Conservation (phyloP, 2,113 vertebrate species). For the Nothobranchius kuhntae region DNA sequence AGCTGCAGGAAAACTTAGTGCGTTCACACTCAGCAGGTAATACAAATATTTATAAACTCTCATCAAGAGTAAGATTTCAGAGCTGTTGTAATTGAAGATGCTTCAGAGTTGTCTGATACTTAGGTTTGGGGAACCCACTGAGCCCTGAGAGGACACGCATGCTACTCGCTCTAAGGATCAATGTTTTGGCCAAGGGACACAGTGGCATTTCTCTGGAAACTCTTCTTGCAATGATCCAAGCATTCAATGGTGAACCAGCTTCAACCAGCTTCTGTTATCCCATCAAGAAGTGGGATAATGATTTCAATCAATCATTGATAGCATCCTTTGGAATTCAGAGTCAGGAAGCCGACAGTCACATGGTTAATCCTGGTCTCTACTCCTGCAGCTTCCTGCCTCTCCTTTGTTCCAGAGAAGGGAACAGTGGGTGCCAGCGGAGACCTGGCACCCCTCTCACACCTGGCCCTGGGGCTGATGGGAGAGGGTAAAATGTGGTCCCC, state of each 20-base stretch:
- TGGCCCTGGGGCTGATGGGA: slow-evolving; percentile 94
- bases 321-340: not conserved
- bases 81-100: not conserved
- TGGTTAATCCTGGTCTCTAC: not conserved
- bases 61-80: not conserved
- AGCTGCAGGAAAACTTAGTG: slow-evolving; percentile 95
- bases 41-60: not conserved
- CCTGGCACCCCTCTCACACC: slow-evolving; percentile 93
- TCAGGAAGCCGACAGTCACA: not conserved
- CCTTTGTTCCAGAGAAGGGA: slow-evolving; percentile 96
- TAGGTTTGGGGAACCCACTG: slow-evolving; percentile 94
- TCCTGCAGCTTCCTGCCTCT: slow-evolving; percentile 89
- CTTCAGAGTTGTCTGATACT: slow-evolving; percentile 31
- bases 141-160: slow-evolving; percentile 93
- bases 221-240: slow-evolving; percentile 88
- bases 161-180: slow-evolving; percentile 95
- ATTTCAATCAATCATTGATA: not conserved
- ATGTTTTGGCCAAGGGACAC: slow-evolving; percentile 95
- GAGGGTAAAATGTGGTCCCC: slow-evolving; percentile 99
- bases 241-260: slow-evolving; percentile 87
- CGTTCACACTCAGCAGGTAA: slow-evolving; percentile 97
- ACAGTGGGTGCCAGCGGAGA: slow-evolving; percentile 98
- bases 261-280: not conserved
- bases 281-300: not conserved
- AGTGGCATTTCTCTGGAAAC: slow-evolving; percentile 96